These are phyloP conservation scores for Cryptocheilus praepositus DNA, from an alignment of 2,888 invertebrate species.

Conservation along the genomic window DNA sequence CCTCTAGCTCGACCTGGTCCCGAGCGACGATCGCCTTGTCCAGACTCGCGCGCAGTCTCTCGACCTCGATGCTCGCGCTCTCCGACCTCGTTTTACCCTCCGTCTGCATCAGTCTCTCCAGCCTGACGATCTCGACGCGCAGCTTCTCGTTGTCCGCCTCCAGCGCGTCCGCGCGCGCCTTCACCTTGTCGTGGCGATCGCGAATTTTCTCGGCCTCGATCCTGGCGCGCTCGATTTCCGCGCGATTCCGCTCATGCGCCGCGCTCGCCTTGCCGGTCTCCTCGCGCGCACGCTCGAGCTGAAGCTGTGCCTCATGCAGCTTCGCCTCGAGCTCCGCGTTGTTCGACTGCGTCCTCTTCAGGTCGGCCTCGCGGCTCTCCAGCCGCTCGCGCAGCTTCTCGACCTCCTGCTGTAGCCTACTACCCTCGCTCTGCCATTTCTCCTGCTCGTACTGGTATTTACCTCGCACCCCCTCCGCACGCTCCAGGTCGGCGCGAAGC, in stretches of 20 bases:
- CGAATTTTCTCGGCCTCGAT: conserved; percentile 93
- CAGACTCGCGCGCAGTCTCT: conserved; percentile 88
- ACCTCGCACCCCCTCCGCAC: conserved; percentile 85
- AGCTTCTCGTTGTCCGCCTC: conserved; percentile 86
- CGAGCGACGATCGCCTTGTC: conserved; percentile 89
- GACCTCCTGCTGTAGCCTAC: conserved; percentile 76
- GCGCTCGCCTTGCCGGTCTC: conserved; percentile 85
- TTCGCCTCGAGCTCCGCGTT: conserved; percentile 84
- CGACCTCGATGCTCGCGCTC: conserved; percentile 82
- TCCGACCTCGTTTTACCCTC: conserved; percentile 77
- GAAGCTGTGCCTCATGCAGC: conserved; percentile 87
- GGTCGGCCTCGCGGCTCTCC: conserved; percentile 84
- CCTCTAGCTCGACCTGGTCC: conserved; percentile 90
- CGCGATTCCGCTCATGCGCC: conserved; percentile 87
- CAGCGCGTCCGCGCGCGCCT: conserved; percentile 81
- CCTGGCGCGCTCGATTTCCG: conserved; percentile 88
- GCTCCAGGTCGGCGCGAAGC: conserved; percentile 83
- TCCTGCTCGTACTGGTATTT: conserved; percentile 87
- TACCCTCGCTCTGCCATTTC: conserved; percentile 79
- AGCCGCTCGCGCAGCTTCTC: conserved; percentile 87
- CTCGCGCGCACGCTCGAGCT: conserved; percentile 86
- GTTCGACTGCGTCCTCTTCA: conserved; percentile 81
- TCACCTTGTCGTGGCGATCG: conserved; percentile 91
- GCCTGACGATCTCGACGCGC: conserved; percentile 81
- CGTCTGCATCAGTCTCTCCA: conserved; percentile 79